phyloP scores from a whole-genome alignment of 2,113 vertebrate genomes.

The Otolemur garnettii region DNA sequence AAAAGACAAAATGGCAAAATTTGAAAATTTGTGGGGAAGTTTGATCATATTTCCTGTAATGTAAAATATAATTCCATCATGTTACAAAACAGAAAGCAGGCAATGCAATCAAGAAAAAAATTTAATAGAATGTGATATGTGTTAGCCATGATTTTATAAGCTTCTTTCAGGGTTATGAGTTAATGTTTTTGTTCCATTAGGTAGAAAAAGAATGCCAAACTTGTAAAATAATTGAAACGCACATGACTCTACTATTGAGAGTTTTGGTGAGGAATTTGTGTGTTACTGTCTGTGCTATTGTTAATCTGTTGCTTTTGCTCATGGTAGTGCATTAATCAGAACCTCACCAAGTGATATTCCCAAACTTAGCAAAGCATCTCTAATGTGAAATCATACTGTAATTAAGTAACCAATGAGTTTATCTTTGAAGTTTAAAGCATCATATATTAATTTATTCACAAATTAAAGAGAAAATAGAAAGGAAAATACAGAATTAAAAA shows the following conservation, averaged over 20 bases:
- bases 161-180: constrained; percentile 80
- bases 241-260: constrained; percentile 77
- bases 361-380: constrained; percentile 77
- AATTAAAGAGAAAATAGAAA: neutral
- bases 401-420: constrained; percentile 76
- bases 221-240: constrained; percentile 83
- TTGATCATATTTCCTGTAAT: constrained; percentile 62
- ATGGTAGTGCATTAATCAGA: constrained; percentile 80
- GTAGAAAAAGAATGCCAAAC: constrained; percentile 82
- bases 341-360: constrained; percentile 78
- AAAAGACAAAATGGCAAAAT: constrained; percentile 69
- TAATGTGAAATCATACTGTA: constrained; percentile 70
- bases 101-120: neutral
- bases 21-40: constrained; percentile 71
- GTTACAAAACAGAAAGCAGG: constrained; percentile 39
- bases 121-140: constrained; percentile 75
- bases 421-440: constrained; percentile 56
- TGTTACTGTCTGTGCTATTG: constrained; percentile 68
- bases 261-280: constrained; percentile 61
- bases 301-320: constrained; percentile 83
- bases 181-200: constrained; percentile 81
- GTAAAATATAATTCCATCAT: constrained; percentile 58
- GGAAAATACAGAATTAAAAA: neutral
- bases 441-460: constrained; percentile 40
- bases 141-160: constrained; percentile 80